Conservation (phyloP, 2,888 invertebrate genomes). For the Melinaea marsaeus region DNA sequence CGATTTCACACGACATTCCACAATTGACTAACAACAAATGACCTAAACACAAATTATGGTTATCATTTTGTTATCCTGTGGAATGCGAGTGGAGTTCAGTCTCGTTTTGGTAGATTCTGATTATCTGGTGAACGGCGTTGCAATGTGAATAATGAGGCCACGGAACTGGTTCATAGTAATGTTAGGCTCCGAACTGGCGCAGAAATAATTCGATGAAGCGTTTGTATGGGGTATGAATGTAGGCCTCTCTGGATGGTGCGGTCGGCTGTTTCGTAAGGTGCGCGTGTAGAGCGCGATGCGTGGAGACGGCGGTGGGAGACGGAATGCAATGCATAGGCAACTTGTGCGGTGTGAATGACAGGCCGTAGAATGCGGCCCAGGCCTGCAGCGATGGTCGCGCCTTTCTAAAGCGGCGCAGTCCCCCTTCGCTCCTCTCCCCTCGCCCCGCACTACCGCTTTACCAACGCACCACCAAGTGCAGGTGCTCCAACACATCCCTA, state of each 20-base stretch:
- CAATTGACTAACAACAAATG: conserved; percentile 79
- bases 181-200: conserved; percentile 61
- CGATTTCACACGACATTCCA: conserved; percentile 80
- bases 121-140: conserved; percentile 53
- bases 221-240: conserved; percentile 58
- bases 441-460: conserved; percentile 57
- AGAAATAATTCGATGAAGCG: conserved; percentile 69
- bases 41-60: conserved; percentile 76
- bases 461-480: conserved; percentile 59
- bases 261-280: conserved; percentile 62
- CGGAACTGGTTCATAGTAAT: conserved; percentile 69
- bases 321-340: conserved; percentile 78
- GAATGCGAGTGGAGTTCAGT: conserved; percentile 57
- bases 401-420: conserved; percentile 76
- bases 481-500: conserved; percentile 75
- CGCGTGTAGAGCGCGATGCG: conserved; percentile 53
- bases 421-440: conserved; percentile 49
- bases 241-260: conserved; percentile 53
- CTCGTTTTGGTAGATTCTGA: conserved; percentile 51
- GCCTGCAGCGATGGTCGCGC: conserved; percentile 78
- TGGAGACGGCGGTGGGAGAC: conserved; percentile 68
- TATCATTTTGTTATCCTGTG: conserved; percentile 73
- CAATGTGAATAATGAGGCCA: conserved; percentile 63
- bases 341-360: conserved; percentile 78
- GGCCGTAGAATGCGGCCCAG: conserved; percentile 77